Percentiles rank a stretch among this genome's conserved stretches.
These are phyloP conservation scores for Drosophila atripex DNA, from an alignment of 2,888 invertebrate genomes.

Conservation along the genomic window DNA sequence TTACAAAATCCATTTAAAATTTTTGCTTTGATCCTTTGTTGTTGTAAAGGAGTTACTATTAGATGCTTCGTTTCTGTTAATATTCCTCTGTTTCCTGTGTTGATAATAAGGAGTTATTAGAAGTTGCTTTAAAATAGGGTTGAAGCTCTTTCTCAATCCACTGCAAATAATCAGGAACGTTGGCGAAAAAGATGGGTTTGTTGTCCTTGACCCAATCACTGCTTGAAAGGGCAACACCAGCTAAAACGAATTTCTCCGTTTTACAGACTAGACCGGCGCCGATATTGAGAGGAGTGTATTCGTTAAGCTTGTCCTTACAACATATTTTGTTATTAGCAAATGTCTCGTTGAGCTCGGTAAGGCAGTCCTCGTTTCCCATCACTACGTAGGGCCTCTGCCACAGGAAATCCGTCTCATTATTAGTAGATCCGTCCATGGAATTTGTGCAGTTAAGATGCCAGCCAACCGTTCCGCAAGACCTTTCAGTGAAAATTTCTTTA, in stretches of 20 bases:
- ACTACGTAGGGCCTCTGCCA: background rate
- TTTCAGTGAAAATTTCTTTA: background rate
- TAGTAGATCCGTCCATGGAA: too few relatives aligned
- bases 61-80: too few relatives aligned
- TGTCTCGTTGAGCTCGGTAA: too few relatives aligned
- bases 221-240: background rate
- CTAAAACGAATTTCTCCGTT: background rate
- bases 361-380: constrained; percentile 1
- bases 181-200: too few relatives aligned
- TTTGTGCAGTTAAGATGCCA: background rate
- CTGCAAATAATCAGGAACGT: too few relatives aligned
- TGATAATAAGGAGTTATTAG: too few relatives aligned
- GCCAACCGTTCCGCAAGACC: background rate
- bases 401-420: background rate
- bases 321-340: background rate
- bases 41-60: too few relatives aligned
- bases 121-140: too few relatives aligned
- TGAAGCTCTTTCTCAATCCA: too few relatives aligned
- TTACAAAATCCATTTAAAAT: too few relatives aligned
- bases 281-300: background rate
- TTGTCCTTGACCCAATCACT: background rate
- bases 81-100: too few relatives aligned
- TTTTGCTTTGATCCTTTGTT: too few relatives aligned
- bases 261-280: background rate
- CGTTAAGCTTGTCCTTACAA: background rate